Conservation (phyloP, 30 jellyfish, hydroid and myxozoan genomes). For the Sanderia malayensis region DNA sequence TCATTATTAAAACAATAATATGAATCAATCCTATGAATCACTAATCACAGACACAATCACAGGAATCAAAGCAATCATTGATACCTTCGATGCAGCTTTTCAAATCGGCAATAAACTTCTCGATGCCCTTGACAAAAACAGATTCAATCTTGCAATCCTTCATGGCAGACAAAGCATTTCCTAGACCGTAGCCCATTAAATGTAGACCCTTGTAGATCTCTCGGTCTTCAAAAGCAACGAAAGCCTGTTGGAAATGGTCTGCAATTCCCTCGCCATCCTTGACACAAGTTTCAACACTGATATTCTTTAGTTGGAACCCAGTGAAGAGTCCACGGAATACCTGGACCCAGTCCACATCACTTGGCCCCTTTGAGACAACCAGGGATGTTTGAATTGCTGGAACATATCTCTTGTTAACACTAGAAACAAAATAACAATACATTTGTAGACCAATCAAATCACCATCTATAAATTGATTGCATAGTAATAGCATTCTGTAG, state of each 20-base stretch:
- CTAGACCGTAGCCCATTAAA: constrained; percentile 70
- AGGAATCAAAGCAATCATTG: too few species aligned
- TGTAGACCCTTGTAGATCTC: constrained; percentile 85
- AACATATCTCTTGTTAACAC: constrained; percentile 79
- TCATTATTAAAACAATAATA: too few species aligned
- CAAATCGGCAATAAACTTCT: constrained; percentile 72
- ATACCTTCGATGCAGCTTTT: constrained; percentile 66
- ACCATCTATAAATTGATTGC: too few species aligned
- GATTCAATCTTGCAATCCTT: constrained; percentile 72
- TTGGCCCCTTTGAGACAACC: constrained; percentile 61
- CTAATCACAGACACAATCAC: too few species aligned
- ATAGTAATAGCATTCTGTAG: too few species aligned
- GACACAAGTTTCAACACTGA: constrained; percentile 80
- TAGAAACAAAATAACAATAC: constrained; percentile 20
- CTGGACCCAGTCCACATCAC: constrained; percentile 91
- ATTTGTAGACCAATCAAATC: too few species aligned
- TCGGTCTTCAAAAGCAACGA: constrained; percentile 76
- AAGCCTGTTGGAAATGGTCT: constrained; percentile 60
- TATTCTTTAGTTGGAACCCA: constrained; percentile 66
- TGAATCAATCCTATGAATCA: too few species aligned
- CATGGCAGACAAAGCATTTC: constrained; percentile 53
- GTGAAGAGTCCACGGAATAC: constrained; percentile 90
- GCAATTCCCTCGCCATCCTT: constrained; percentile 76
- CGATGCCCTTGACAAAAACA: constrained; percentile 39
- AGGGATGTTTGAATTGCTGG: constrained; percentile 72